phyloP scores from a whole-genome alignment of 1,140 invertebrate species.

The Leptopilina clavipes region DNA sequence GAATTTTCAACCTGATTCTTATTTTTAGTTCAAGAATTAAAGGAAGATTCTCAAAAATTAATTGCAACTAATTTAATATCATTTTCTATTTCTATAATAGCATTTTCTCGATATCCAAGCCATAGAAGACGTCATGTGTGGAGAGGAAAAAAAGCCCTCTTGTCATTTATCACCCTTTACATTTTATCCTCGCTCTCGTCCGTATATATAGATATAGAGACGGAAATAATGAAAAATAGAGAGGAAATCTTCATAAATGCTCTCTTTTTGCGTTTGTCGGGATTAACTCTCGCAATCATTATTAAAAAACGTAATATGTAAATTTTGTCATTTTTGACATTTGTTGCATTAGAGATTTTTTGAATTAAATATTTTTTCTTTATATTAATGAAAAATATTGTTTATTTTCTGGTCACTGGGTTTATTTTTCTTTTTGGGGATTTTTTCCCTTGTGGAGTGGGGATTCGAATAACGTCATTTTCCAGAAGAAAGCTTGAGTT shows the following conservation, averaged over 20 bases:
- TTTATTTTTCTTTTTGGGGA: neutral
- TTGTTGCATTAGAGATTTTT: too few relatives aligned
- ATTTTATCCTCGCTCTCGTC: conserved; percentile 16
- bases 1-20: too few relatives aligned
- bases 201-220: neutral
- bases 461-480: neutral
- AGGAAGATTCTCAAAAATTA: too few relatives aligned
- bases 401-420: too few relatives aligned
- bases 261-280: neutral
- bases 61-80: conserved; percentile 4
- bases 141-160: conserved; percentile 5
- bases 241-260: neutral
- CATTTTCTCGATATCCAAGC: conserved; percentile 23
- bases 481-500: conserved; percentile 42
- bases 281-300: too few relatives aligned
- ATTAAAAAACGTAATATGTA: too few relatives aligned
- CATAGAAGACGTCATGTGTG: neutral
- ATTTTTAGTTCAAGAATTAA: too few relatives aligned
- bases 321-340: too few relatives aligned
- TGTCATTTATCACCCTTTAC: conserved; percentile 44
- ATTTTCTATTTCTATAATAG: conserved; percentile 38
- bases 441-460: too few relatives aligned
- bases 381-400: too few relatives aligned
- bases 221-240: neutral
- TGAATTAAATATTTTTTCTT: too few relatives aligned